Evolutionary conservation across 2,113 vertebrate species (phyloP).

Genomic region (Etia nguti): DNA sequence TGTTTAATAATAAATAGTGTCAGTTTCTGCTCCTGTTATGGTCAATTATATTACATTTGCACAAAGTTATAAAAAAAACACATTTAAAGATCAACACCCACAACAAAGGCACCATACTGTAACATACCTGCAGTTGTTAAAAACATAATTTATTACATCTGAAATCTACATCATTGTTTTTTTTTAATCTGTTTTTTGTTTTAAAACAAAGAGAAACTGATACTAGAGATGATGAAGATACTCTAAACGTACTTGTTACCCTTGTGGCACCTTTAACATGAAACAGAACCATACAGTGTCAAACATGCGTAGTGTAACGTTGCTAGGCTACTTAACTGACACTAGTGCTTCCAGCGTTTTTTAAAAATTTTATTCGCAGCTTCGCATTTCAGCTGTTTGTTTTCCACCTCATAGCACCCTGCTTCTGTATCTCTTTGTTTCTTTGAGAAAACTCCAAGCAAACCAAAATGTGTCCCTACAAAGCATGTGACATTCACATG

Average conservation of each 20-base stretch:
- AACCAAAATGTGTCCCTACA: not conserved
- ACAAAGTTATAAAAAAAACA: not conserved
- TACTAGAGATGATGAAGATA: not conserved
- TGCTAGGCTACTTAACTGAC: not conserved
- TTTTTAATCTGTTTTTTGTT: not conserved
- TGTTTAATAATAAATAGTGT: not conserved
- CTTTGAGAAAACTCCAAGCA: not conserved
- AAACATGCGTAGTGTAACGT: not conserved
- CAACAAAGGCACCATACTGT: not conserved
- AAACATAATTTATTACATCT: not conserved
- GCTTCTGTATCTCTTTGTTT: not conserved
- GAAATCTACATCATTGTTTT: not conserved
- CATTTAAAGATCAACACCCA: not conserved
- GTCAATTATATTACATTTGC: not conserved
- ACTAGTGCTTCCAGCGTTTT: not conserved
- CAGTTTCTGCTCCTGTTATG: not conserved
- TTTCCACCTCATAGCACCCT: not conserved
- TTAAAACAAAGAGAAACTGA: not conserved
- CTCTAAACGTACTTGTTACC: not conserved
- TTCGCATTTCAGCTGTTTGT: not conserved
- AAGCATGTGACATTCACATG: not conserved
- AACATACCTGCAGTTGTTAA: not conserved
- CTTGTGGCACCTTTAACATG: not conserved
- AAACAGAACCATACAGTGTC: not conserved
- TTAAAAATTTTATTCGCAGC: not conserved